Conservation (phyloP, 2,113 vertebrate genomes). For the Chiloscyllium plagiosum region DNA sequence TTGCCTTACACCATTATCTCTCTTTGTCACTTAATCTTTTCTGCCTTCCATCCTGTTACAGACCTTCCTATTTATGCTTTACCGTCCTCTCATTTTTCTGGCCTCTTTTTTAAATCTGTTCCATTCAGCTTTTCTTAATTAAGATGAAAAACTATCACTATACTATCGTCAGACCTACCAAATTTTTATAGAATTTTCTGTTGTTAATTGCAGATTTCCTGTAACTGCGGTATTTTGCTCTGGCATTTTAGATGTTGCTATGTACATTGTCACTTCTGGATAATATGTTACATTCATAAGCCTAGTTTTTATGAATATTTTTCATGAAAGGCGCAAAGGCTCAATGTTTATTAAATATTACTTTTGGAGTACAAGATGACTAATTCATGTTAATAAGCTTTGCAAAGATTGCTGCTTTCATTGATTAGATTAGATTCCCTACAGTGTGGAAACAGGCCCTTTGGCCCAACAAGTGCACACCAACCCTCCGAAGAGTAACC, state of each 20-base stretch:
- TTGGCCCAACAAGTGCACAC: too few relatives aligned
- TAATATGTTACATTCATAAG: background rate
- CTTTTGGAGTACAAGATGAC: background rate
- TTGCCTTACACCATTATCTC: background rate
- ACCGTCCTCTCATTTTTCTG: too few relatives aligned
- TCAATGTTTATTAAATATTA: background rate
- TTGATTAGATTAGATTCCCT: background rate
- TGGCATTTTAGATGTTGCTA: background rate
- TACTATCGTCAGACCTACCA: too few relatives aligned
- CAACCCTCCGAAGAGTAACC: too few relatives aligned
- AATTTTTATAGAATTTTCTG: too few relatives aligned
- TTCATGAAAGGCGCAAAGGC: background rate
- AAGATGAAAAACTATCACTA: too few relatives aligned
- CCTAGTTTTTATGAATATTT: background rate
- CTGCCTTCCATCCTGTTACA: too few relatives aligned
- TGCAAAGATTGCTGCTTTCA: background rate
- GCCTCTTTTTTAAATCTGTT: too few relatives aligned
- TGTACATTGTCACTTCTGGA: background rate
- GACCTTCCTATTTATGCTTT: too few relatives aligned
- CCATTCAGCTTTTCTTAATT: too few relatives aligned
- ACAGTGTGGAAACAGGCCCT: too few relatives aligned
- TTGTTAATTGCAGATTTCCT: too few relatives aligned
- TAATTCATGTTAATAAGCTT: slow-evolving; percentile 1
- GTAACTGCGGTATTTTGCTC: background rate
- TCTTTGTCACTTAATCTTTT: background rate